Evolutionary conservation across 2,888 invertebrate species (phyloP), one percentile per base, ranked within the genome.

Genomic region (Gastrophysa polygoni): DNA sequence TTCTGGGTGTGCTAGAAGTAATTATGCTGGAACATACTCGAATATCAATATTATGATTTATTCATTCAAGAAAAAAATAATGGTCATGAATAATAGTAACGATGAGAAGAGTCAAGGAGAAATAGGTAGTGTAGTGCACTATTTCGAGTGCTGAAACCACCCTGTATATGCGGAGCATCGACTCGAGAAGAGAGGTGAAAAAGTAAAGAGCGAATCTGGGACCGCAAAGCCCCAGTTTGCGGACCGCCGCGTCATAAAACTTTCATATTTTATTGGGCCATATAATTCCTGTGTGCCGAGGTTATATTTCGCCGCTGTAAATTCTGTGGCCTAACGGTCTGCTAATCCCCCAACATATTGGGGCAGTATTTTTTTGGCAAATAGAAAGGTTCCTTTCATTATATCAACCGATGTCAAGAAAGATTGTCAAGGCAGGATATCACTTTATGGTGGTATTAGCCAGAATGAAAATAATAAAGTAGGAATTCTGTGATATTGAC

Each of bases 221-320:
- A 65, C 68, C 65, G 63, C 68, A 64, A 57, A 65, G 63, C 61
- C 46, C 61, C 68, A 56, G 65, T 65, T 58, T 68, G 68, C 61
- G 71, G 69, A 64, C 66, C 68, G 67, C 67, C 67, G 50, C 59
- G 65, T 67, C 68, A 68, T 74, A 73, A 74, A 73, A 73, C 71
- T 74, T 71, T 71, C 71, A 73, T 72, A 71, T 74, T 72, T 73
- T 74, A 73, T 73, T 72, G 71, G 69, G 63, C 67, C 65, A 63
- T 71, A 74, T 73, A 74, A 64, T 59, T 60, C 47, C 65, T 49
- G 65, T 49, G 65, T 58, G 57, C 59, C 32, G 61, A 61, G 57
- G 59, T 63, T 59, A 59, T 62, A 62, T 55, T 62, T 62, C 55
- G 49, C 50, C 62, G 56, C 56, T 51, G 59, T 51, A 59, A 63